These are phyloP conservation scores for Tenodera sinensis DNA, from an alignment of 2,888 invertebrate species.

Conservation along the genomic window DNA sequence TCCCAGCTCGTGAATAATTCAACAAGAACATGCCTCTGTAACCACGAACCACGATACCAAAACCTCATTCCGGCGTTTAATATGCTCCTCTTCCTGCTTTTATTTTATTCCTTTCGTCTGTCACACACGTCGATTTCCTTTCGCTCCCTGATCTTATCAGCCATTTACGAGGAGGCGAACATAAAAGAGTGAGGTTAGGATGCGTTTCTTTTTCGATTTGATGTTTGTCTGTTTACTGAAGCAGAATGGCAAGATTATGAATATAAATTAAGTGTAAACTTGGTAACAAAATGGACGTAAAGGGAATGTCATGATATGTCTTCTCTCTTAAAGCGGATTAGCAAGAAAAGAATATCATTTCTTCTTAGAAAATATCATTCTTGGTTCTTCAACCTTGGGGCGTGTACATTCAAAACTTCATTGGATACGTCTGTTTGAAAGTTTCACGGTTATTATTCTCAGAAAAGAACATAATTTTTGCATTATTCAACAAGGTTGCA, in stretches of 20 bases:
- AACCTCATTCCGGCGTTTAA: not conserved
- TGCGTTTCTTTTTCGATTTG: not conserved
- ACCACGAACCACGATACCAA: not conserved
- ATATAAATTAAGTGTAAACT: not conserved
- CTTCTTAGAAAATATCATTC: too few relatives aligned
- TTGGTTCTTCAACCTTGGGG: too few relatives aligned
- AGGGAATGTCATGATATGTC: too few relatives aligned
- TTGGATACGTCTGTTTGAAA: too few relatives aligned
- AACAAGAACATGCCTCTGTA: not conserved
- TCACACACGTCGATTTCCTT: not conserved
- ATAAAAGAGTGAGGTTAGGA: not conserved
- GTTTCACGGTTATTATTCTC: too few relatives aligned
- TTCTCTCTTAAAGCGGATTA: too few relatives aligned
- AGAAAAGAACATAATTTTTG: too few relatives aligned
- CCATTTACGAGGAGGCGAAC: not conserved
- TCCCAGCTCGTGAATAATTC: not conserved
- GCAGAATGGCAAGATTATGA: not conserved
- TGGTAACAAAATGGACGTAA: too few relatives aligned
- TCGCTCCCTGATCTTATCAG: not conserved
- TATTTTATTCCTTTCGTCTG: not conserved
- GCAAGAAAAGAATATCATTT: too few relatives aligned
- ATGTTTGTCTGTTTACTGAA: not conserved
- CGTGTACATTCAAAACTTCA: too few relatives aligned
- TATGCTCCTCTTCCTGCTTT: not conserved
- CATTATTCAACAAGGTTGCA: too few relatives aligned